Conservation (phyloP, 2,888 invertebrate species). For the Lasioglossum morio region DNA sequence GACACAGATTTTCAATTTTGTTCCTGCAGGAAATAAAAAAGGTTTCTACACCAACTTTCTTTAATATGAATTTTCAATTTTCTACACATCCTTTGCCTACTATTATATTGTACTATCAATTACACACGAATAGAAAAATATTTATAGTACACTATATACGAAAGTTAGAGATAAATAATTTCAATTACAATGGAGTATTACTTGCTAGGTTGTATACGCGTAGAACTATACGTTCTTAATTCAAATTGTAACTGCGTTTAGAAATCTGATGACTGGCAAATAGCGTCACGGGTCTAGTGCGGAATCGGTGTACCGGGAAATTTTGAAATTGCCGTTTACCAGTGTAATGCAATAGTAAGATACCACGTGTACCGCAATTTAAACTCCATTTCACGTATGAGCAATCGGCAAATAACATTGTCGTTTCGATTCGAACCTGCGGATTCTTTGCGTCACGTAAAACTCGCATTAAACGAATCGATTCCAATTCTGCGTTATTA, state of each 20-base stretch:
- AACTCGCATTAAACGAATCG: not conserved
- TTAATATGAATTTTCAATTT: not conserved
- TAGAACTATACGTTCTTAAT: no score
- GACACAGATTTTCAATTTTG: no score
- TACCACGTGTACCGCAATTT: constrained; percentile 30
- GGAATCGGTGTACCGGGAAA: not conserved
- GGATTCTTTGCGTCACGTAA: constrained; percentile 21
- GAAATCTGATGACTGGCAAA: no score
- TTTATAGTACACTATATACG: no score
- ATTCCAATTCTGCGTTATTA: constrained; percentile 30
- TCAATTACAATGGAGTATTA: no score
- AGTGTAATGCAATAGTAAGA: constrained; percentile 15
- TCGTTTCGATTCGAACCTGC: constrained; percentile 29
- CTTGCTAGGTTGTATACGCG: not conserved
- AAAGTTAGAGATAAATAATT: no score
- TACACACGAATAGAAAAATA: not conserved
- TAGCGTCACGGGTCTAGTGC: not conserved
- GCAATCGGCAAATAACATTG: constrained; percentile 21
- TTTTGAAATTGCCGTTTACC: constrained; percentile 30
- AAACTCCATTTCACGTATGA: constrained; percentile 33
- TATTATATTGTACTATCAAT: not conserved
- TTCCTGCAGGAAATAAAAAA: no score
- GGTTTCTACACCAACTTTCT: no score
- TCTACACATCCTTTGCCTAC: not conserved
- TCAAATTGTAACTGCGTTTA: no score